Base-by-base conservation (phyloP, 2,888 invertebrate species). In the Pheosia gnoma region DNA sequence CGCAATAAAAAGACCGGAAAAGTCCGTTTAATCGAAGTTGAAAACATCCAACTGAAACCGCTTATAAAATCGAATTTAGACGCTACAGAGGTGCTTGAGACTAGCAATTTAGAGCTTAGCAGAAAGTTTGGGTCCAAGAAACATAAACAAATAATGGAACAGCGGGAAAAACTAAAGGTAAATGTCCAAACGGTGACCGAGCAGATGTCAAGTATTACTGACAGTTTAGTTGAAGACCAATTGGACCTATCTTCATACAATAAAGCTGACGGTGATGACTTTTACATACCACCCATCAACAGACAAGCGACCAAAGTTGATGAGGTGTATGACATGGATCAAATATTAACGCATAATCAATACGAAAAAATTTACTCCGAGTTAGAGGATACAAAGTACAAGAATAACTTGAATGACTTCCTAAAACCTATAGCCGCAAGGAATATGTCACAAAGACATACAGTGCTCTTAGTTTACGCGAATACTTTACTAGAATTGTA, bases 91-190 rank as follows among this genome's bases (percentile, higher is more conserved):
- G 43, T 72, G 0, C 59, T 81, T 0, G 88, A 92, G 25, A 86
- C 82, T 0, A 89, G 85, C 36, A 74, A 80, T 54, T 75, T 89
- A 37, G 93, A 93, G 59, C 82, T 96, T 0, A 95, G 95, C 57
- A 94, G 95, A 73, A 93, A 95, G 68, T 96, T 96, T 76, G 96
- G 96, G 3, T 96, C 96, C 0, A 96, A 96, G 68, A 94, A 91
- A 75, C 88, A 89, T 0, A 95, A 95, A 77, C 84, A 95, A 70
- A 83, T 84, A 57, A 94, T 95, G 64, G 95, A 96, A 71, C 95
- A 95, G n/a, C 82, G 80, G 0, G 95, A 95, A 76, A 94, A 93
- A 77, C 79, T 95, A 58, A 94, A 95, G 78, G 84, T 95, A 0
- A 94, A 95, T 66, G 88, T 95, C 0, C 89, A 94, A 13, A 91